These are phyloP conservation scores for Leucoraja ocellata DNA, from an alignment of 2,797 vertebrate species.

Conservation along the genomic window DNA sequence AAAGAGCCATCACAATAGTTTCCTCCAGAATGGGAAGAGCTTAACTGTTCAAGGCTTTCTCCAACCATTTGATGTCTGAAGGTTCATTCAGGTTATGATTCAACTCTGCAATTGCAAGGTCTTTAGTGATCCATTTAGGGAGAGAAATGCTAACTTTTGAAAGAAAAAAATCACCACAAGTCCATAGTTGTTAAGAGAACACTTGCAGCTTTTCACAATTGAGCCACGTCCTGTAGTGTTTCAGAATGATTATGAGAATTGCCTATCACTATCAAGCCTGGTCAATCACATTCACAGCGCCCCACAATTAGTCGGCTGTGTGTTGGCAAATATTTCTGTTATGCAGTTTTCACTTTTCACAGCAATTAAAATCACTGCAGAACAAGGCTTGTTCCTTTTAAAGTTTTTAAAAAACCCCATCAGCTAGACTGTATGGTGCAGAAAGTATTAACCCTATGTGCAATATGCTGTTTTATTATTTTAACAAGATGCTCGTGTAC, in stretches of 20 bases:
- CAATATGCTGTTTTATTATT: slow-evolving; percentile 37
- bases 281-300: neutral
- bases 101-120: neutral
- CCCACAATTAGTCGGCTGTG: neutral
- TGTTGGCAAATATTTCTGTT: neutral
- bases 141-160: neutral
- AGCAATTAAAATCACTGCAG: slow-evolving; percentile 34
- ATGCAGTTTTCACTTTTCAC: slow-evolving; percentile 32
- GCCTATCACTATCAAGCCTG: slow-evolving; percentile 1
- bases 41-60: slow-evolving; percentile 24
- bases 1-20: neutral
- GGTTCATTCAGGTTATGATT: neutral
- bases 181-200: neutral
- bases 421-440: slow-evolving; percentile 37
- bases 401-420: slow-evolving; percentile 19
- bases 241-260: slow-evolving; percentile 12
- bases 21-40: neutral
- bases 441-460: slow-evolving; percentile 36
- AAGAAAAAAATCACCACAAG: neutral
- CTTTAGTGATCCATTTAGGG: neutral
- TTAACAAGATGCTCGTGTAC: slow-evolving; percentile 4
- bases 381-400: slow-evolving; percentile 30
- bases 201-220: slow-evolving; percentile 25
- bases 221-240: neutral
- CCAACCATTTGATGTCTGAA: neutral